phyloP scores from a whole-genome alignment of 2,113 vertebrate species.

The Trachemys scripta region DNA sequence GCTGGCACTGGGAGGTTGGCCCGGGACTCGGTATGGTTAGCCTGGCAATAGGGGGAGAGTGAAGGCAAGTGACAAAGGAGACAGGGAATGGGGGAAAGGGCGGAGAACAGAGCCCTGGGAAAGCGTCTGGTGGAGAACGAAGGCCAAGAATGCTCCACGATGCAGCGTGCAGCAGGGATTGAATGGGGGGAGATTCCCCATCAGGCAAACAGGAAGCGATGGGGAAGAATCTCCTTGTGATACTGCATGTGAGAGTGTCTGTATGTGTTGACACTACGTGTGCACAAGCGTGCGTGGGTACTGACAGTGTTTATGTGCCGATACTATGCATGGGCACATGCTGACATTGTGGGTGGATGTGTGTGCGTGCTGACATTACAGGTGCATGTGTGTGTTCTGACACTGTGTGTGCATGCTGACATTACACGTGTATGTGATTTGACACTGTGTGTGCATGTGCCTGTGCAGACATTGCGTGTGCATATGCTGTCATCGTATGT shows the following conservation, averaged over 20 bases:
- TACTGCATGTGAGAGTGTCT: fast-evolving
- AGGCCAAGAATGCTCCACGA: neutral
- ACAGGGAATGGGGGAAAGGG: neutral
- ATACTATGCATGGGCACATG: neutral
- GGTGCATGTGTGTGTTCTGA: neutral
- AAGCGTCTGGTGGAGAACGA: fast-evolving
- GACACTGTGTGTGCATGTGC: neutral
- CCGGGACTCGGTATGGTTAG: neutral
- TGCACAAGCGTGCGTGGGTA: fast-evolving
- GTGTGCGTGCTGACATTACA: neutral
- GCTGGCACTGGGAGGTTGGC: slow-evolving; percentile 29
- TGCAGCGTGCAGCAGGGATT: neutral
- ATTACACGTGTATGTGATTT: neutral
- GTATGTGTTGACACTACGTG: neutral
- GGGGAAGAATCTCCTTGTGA: fast-evolving
- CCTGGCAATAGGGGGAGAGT: neutral
- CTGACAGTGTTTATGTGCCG: neutral
- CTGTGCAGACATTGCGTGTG: neutral
- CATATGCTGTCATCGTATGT: fast-evolving
- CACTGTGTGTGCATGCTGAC: too few relatives aligned
- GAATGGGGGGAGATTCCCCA: neutral
- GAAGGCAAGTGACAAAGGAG: neutral
- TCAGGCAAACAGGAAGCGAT: neutral
- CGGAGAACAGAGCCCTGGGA: neutral
- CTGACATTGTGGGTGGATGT: too few relatives aligned